A percentile compares a stretch with the other conserved stretches of the same genome.
These are phyloP conservation scores for Vesta saturnalis DNA, from an alignment of 2,888 invertebrate genomes.

Conservation along the genomic window DNA sequence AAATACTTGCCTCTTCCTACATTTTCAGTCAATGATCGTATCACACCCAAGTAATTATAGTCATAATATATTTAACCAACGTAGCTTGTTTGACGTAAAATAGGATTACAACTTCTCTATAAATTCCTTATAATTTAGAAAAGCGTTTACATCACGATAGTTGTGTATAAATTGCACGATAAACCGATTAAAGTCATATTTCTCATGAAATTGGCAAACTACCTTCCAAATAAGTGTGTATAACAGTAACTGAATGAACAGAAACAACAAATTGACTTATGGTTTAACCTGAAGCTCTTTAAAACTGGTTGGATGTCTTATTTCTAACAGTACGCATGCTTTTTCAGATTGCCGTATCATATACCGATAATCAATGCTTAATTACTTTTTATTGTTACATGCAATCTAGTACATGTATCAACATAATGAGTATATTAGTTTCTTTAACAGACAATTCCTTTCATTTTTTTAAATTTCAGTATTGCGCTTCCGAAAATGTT, in stretches of 20 bases:
- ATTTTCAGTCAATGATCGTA: conserved; percentile 13
- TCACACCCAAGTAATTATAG: conserved; percentile 15
- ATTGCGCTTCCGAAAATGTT: no score
- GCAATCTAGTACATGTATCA: no score
- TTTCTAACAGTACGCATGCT: conserved; percentile 30
- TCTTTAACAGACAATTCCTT: no score
- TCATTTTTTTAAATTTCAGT: no score
- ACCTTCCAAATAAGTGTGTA: conserved; percentile 39
- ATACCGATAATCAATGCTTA: background rate
- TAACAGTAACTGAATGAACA: conserved; percentile 36
- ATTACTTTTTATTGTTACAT: background rate
- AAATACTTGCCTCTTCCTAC: conserved; percentile 5
- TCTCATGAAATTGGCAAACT: conserved; percentile 39
- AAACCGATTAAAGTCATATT: conserved; percentile 34
- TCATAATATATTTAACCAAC: conserved; percentile 11
- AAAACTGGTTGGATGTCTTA: conserved; percentile 32
- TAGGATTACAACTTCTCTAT: conserved; percentile 10
- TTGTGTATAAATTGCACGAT: conserved; percentile 30
- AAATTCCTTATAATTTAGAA: conserved; percentile 21
- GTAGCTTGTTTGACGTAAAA: conserved; percentile 9
- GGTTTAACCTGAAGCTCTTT: conserved; percentile 27
- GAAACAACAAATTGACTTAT: conserved; percentile 36
- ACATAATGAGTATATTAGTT: no score
- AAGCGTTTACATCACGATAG: conserved; percentile 25
- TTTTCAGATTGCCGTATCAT: background rate